Evolutionary conservation across 2,113 vertebrate genomes (phyloP), one percentile per base, ranked within the genome.

Genomic region (Phalacrocorax aristotelis): DNA sequence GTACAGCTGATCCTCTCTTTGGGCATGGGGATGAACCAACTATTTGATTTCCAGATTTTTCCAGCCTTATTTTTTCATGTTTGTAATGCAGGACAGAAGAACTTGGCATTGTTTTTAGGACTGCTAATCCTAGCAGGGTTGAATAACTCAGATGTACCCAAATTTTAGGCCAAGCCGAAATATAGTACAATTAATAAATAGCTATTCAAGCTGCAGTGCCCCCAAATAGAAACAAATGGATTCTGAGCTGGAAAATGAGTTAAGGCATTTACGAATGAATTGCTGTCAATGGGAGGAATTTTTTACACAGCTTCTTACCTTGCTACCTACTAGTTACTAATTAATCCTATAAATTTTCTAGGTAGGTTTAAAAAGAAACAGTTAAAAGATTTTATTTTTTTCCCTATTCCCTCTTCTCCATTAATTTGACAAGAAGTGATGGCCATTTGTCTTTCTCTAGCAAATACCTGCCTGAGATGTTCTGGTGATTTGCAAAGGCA

Each of bases 1-100:
- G 94, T 93, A 96, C 91, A 95, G 60, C 6, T 96, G 94, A 95
- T 97, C 96, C 91, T 91, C 72, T 94, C 80, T 81, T 82, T 87
- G 91, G 91, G 89, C 68, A 96, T 7, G 30, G 38, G 42, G 77
- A 78, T 87, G 89, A 96, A 44, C 77, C 61, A 75, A 46, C 29
- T 64, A 87, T 72, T 60, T 32, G 76, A 71, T 94, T 89, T 91
- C 87, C 60, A 93, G 64, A 84, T 82, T 95, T 89, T 93, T 92
- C 91, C 87, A 94, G 64, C 40, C 52, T 74, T 74, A 15, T 12
- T 81, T 60, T 81, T 69, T 42, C 90, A 44, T 52, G 38, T 57
- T 83, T 87, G 51, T 87, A 84, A 75, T 27, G 62, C n/a, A 49
- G 62, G 90, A 80, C 64, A 58, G 64, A 89, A 93, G 75, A 83